Evolutionary conservation across 64 coral and sea anemone genomes (phyloP), one percentile per base, ranked within the genome.

Genomic region (Platygyra sinensis): DNA sequence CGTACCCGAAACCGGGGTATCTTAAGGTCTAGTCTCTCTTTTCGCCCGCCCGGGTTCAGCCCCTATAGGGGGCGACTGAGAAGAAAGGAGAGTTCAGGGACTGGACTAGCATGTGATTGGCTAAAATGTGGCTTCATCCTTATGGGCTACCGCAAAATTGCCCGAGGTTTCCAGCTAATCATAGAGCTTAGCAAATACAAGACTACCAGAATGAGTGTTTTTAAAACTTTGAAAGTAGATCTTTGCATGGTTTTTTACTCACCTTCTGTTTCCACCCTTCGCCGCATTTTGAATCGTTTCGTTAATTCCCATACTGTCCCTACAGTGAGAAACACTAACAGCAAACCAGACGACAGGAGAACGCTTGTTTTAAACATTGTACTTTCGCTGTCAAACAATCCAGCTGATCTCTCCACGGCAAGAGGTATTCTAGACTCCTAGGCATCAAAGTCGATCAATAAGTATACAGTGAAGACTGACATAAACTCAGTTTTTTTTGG

Each of bases 351-450:
- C 50, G 76, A 55, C 24, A 28, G 9, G 7, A 55, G 10, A 22
- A 79, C 10, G 11, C 16, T 25, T 27, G 76, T 14, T 54, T 79
- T 13, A 25, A 54, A 79, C 24, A 30, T 55, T 22, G 76, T 27
- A 28, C 49, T 27, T 55, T 79, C 27, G 20, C 49, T 79, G 51
- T 79, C 76, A 29, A 79, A 50, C 76, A 79, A 59, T 6, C 76
- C 76, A 28, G 76, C 55, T 55, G 76, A 55, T 79, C 76, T 79
- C 51, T 54, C 76, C 24, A 79, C 76, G 30, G 76, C 76, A 24
- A 79, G 76, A 15, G 76, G 76, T 59, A 79, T 79, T 3, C 50
- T 15, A 14, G 76, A 79, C 13, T 79, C 76, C 76, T 79, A 12
- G 1, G 55, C 2, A 55, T 16, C 16, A 49, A 24, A 49, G 22